Conservation (phyloP, 53 echinoderm and acorn worm genomes). For the Astropecten irregularis region DNA sequence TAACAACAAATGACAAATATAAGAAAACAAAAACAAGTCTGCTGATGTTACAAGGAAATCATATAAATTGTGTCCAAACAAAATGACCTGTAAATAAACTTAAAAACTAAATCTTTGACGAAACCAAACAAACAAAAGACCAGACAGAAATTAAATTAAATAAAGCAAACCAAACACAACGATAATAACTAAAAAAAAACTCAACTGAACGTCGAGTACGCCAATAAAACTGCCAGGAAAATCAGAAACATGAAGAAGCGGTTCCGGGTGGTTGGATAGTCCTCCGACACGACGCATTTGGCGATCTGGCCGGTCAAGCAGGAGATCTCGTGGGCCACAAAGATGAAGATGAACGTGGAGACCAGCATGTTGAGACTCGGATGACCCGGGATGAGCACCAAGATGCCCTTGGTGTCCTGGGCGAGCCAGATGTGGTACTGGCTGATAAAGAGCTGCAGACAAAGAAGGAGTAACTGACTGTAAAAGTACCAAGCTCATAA, state of each 20-base stretch:
- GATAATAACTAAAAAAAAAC: too few species aligned
- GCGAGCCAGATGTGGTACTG: slow-evolving; percentile 98
- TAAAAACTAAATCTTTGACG: too few species aligned
- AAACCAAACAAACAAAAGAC: too few species aligned
- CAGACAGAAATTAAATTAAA: too few species aligned
- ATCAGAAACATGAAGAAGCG: slow-evolving; percentile 53
- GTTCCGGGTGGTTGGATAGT: slow-evolving; percentile 60
- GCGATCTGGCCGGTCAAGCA: slow-evolving; percentile 71
- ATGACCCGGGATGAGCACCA: slow-evolving; percentile 80
- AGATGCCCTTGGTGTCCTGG: slow-evolving; percentile 83
- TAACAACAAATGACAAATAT: too few species aligned
- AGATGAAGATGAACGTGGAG: slow-evolving; percentile 92
- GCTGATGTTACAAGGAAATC: too few species aligned
- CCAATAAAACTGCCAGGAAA: slow-evolving; percentile 49
- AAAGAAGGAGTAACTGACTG: not conserved
- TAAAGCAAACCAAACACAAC: too few species aligned
- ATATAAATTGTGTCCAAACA: too few species aligned
- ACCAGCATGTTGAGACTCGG: slow-evolving; percentile 81
- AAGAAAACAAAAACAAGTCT: too few species aligned
- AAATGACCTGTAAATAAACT: too few species aligned
- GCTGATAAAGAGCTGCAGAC: slow-evolving; percentile 81
- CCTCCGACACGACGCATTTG: slow-evolving; percentile 67
- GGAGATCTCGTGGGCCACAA: slow-evolving; percentile 79
- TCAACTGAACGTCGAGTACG: slow-evolving; percentile 40
- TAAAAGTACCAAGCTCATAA: not conserved